A percentile compares a stretch with the other conserved stretches of the same genome.
Evolutionary conservation across 2,113 vertebrate species (phyloP).

Genomic region (Spheniscus mendiculus): DNA sequence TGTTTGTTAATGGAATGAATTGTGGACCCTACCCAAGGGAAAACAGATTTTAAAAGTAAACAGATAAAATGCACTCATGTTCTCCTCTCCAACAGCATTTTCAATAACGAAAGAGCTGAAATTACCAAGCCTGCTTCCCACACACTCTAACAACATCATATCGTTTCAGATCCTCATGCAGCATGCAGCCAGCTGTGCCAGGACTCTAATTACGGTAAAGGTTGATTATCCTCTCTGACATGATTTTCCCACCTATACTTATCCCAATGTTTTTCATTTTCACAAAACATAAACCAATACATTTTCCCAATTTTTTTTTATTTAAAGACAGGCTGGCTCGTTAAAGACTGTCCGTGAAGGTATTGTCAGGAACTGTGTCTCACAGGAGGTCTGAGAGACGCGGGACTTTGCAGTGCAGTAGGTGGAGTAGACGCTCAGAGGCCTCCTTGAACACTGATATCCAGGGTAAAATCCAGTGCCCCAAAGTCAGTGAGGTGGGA

Average conservation of each 20-base stretch:
- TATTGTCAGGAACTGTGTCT: background rate
- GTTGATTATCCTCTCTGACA: background rate
- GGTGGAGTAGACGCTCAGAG: background rate
- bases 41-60: background rate
- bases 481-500: background rate
- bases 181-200: background rate
- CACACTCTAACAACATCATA: background rate
- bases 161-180: background rate
- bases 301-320: background rate
- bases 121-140: background rate
- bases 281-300: background rate
- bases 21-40: background rate
- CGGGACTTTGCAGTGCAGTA: rapidly evolving
- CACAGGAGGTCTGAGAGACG: background rate
- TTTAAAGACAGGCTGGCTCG: background rate
- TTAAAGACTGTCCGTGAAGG: background rate
- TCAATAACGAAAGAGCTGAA: background rate
- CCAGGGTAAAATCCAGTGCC: background rate
- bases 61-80: background rate
- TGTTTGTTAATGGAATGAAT: background rate
- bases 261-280: background rate
- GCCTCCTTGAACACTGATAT: background rate
- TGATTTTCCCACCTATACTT: background rate
- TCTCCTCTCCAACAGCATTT: background rate
- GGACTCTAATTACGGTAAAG: background rate